Evolutionary conservation across 2,113 vertebrate species (phyloP), one percentile per base, ranked within the genome.

Genomic region (Aramus guarauna): DNA sequence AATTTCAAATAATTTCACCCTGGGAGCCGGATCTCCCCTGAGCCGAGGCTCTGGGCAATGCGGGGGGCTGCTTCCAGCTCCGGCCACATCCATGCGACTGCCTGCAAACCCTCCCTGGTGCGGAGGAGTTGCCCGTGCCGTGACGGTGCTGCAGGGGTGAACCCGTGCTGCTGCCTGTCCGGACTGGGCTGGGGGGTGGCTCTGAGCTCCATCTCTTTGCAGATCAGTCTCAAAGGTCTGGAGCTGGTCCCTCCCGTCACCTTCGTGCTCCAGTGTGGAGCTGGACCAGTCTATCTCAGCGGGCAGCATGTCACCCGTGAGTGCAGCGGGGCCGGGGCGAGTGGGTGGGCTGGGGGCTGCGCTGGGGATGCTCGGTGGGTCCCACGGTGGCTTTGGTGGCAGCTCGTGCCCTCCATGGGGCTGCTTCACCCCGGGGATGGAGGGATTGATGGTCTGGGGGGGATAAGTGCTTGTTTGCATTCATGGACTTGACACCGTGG

Each of bases 161-260:
- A 22, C 8, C 7, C 4, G 27, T 15, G 50, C 36, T 37, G 34
- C 34, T 64, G 39, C 62, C 62, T 26, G 7, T 12, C 41, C 1
- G 14, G 8, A 22, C 9, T 26, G 55, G 39, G 15, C 1, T 27
- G 3, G 34, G 23, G 20, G 12, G 14, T 43, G 11, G 52, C 36
- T 53, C 73, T 63, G 68, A 96, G 86, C 75, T 68, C 9, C 0
- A 15, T 3, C 34, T 72, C 41, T n/a, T 91, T 75, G 39, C 95
- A 98, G 98, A 85, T 98, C 81, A 98, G 85, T 85, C 95, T 98
- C 52, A 85, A 56, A 26, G 81, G 67, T 17, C 85, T 98, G 92
- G 98, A 98, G 88, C 85, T 98, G 19, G 91, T 95, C 27, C 97
- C 98, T 36, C 98, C 98, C 0, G 75, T 98, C 53, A 97, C 94